phyloP scores from a whole-genome alignment of 2,888 invertebrate genomes.

The Apodemia zela region DNA sequence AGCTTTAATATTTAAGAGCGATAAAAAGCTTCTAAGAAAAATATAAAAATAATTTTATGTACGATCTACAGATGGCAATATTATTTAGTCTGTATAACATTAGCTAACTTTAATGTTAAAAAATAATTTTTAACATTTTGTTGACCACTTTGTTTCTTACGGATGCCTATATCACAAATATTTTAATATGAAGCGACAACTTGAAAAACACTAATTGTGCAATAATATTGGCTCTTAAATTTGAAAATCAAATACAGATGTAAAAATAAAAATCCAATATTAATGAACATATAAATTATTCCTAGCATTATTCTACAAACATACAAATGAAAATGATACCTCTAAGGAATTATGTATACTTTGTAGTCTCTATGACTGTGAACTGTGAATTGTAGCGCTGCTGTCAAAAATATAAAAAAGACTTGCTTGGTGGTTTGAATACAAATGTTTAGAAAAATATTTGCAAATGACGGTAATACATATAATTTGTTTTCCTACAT shows the following conservation, averaged over 20 bases:
- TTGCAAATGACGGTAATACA: conserved; percentile 13
- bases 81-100: no score
- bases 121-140: no score
- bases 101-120: no score
- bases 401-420: background rate
- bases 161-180: no score
- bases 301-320: background rate
- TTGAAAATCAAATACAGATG: background rate
- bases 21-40: no score
- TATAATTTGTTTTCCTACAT: conserved; percentile 4
- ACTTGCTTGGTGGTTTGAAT: background rate
- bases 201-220: background rate
- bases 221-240: background rate
- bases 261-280: background rate
- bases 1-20: no score
- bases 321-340: background rate
- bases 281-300: background rate
- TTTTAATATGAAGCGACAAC: no score
- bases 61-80: no score
- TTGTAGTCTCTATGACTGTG: background rate
- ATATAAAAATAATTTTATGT: no score
- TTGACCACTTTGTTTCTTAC: no score
- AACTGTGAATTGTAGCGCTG: background rate
- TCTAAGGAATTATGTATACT: background rate
- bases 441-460: conserved; percentile 15